A percentile compares a stretch with the other conserved stretches of the same genome.
Evolutionary conservation across 1,140 invertebrate genomes (phyloP).

Genomic region (Rhopalosiphum maidis): DNA sequence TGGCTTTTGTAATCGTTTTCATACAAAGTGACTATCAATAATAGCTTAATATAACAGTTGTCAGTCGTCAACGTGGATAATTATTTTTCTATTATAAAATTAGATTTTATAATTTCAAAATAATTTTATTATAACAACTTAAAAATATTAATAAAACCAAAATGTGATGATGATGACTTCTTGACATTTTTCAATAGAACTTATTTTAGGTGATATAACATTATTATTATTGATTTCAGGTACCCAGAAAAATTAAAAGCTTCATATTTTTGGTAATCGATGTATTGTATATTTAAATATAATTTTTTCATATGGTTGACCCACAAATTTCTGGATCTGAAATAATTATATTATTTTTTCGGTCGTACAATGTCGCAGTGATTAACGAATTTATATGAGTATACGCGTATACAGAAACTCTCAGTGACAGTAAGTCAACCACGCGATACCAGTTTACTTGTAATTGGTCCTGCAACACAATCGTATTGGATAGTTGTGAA

Average conservation of each 20-base stretch:
- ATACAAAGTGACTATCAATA: not conserved
- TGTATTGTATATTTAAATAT: not conserved
- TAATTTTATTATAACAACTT: not conserved
- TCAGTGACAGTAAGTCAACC: not conserved
- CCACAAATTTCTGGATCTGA: not conserved
- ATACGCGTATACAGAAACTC: not conserved
- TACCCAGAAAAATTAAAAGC: not conserved
- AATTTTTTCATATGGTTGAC: not conserved
- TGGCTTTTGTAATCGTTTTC: not conserved
- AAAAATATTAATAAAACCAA: not conserved
- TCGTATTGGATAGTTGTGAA: not conserved
- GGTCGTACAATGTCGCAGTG: too few relatives aligned
- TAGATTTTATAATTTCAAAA: not conserved
- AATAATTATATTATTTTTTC: too few relatives aligned
- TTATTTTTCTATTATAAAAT: not conserved
- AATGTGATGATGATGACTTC: not conserved
- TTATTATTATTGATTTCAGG: not conserved
- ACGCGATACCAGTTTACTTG: not conserved
- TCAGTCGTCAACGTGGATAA: not conserved
- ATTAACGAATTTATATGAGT: not conserved
- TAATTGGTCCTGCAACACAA: not conserved
- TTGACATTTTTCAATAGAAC: not conserved
- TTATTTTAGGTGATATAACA: fast-evolving
- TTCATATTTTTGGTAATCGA: not conserved
- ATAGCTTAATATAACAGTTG: not conserved